Conservation (phyloP, 1,140 invertebrate species). For the Cydia fagiglandana region DNA sequence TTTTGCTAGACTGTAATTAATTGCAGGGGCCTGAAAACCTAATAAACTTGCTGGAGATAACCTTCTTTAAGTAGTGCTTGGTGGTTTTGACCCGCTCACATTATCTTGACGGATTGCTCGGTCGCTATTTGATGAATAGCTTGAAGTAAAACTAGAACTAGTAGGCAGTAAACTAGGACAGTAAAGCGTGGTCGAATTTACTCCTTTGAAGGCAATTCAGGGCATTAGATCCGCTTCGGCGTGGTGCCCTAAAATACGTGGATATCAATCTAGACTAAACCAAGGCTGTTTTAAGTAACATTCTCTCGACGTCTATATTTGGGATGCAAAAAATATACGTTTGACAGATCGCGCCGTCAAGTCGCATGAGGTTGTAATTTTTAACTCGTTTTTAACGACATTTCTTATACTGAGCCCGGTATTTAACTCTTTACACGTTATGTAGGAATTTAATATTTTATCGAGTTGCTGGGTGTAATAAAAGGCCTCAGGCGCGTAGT, state of each 20-base stretch:
- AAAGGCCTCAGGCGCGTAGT: constrained; percentile 47
- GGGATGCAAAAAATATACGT: constrained; percentile 22
- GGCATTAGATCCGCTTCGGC: constrained; percentile 62
- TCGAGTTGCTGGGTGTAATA: constrained; percentile 40
- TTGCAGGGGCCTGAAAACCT: constrained; percentile 19
- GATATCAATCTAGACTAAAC: constrained; percentile 48
- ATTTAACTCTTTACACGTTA: constrained; percentile 14
- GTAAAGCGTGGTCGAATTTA: constrained; percentile 55
- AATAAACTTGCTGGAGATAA: constrained; percentile 6
- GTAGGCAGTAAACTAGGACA: constrained; percentile 43
- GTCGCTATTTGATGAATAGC: constrained; percentile 50
- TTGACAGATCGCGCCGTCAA: constrained; percentile 8
- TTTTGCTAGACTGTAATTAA: background rate
- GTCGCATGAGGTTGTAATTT: constrained; percentile 16
- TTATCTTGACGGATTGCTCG: constrained; percentile 58
- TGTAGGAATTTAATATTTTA: constrained; percentile 29
- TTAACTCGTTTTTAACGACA: constrained; percentile 5
- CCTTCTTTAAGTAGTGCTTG: background rate
- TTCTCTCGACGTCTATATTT: constrained; percentile 6
- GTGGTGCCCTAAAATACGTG: constrained; percentile 52
- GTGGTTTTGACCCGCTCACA: constrained; percentile 55
- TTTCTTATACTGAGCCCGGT: constrained; percentile 20
- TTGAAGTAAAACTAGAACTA: constrained; percentile 39
- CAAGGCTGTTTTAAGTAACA: constrained; percentile 44
- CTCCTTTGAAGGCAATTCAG: constrained; percentile 65